Percentiles rank a stretch among this genome's conserved stretches.
Evolutionary conservation across 2,888 invertebrate genomes (phyloP).

Genomic region (Agrochola lota): DNA sequence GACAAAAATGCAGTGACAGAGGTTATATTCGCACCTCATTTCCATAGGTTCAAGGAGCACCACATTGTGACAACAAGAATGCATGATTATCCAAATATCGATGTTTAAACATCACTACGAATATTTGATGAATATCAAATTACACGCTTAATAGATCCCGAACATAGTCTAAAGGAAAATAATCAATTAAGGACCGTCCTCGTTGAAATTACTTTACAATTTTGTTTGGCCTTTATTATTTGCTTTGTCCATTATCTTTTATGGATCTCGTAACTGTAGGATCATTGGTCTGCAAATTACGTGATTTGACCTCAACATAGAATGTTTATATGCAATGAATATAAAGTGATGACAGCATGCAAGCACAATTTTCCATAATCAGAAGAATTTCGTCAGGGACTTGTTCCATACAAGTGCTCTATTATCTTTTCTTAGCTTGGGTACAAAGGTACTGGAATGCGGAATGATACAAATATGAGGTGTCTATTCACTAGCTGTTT

Average conservation of each 20-base stretch:
- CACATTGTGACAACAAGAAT: conserved; percentile 42
- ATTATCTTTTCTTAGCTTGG: conserved; percentile 3
- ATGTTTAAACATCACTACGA: conserved; percentile 15
- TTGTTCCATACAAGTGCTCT: conserved; percentile 8
- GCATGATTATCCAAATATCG: conserved; percentile 38
- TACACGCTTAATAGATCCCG: not conserved
- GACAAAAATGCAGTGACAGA: conserved; percentile 48
- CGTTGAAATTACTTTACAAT: conserved; percentile 25
- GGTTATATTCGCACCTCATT: conserved; percentile 38
- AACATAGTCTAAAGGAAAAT: conserved; percentile 8
- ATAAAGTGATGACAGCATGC: conserved; percentile 23
- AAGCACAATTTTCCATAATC: conserved; percentile 13
- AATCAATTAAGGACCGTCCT: conserved; percentile 29
- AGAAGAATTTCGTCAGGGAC: conserved; percentile 27
- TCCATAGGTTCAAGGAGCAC: conserved; percentile 64
- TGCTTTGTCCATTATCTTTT: conserved; percentile 29
- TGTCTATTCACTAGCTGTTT: conserved; percentile 30
- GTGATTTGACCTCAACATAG: conserved; percentile 48
- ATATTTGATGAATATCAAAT: conserved; percentile 32
- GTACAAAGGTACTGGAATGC: conserved; percentile 41
- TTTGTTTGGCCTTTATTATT: conserved; percentile 33
- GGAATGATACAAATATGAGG: conserved; percentile 37
- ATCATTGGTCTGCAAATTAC: conserved; percentile 32
- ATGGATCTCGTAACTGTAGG: conserved; percentile 34
- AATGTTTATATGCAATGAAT: conserved; percentile 28